Conservation (phyloP, 2,797 vertebrate genomes). For the Crossoptilon crossoptilon region DNA sequence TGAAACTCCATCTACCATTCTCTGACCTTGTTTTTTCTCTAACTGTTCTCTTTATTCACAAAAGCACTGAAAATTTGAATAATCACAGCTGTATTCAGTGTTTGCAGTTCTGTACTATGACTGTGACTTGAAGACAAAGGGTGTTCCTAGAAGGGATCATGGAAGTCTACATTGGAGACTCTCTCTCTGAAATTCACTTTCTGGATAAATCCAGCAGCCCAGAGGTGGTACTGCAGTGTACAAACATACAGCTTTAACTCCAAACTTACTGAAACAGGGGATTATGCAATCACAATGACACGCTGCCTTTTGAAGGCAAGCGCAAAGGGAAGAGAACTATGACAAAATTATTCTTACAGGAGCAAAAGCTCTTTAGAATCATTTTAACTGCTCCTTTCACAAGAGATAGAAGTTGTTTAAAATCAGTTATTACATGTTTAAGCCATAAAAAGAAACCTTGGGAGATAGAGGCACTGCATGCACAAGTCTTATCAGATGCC, state of each 20-base stretch:
- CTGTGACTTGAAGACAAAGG: neutral
- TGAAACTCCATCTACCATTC: neutral
- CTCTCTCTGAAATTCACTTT: neutral
- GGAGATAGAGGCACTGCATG: neutral
- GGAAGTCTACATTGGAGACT: neutral
- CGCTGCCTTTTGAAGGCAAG: neutral
- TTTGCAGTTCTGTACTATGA: neutral
- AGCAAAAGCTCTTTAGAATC: neutral
- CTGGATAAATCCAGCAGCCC: neutral
- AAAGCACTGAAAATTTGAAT: neutral
- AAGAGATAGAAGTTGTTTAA: neutral
- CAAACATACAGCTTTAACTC: neutral
- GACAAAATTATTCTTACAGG: neutral
- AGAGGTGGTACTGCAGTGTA: neutral
- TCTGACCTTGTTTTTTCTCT: neutral
- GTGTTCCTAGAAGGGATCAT: neutral
- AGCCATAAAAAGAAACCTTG: conserved; percentile 3
- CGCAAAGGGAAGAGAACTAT: conserved; percentile 16
- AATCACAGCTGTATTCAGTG: neutral
- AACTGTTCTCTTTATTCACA: neutral
- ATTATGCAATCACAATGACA: conserved; percentile 2
- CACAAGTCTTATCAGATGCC: neutral
- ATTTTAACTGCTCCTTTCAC: neutral
- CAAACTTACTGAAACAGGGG: conserved; percentile 1
- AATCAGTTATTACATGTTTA: neutral